Base-by-base conservation (phyloP, 2,113 vertebrate species). In the Aspidoscelis tigris region DNA sequence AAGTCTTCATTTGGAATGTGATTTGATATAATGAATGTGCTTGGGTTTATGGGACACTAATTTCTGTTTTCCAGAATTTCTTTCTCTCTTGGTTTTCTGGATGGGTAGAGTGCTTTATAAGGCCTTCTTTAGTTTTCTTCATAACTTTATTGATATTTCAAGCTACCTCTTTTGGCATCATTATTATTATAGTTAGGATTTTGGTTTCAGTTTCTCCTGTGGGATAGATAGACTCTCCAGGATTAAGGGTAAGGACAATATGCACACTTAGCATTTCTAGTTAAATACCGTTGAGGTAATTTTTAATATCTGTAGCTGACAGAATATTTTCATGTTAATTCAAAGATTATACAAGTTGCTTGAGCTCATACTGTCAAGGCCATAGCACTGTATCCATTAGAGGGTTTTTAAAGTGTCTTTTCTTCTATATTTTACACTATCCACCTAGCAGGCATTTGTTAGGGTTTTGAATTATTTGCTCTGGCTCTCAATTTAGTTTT, bases 1-100 rank as follows among this genome's bases (percentile, higher is more conserved):
- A 64, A 90, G 65, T 47, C 82, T 75, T 78, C 47, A 1, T 82
- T 11, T 73, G 2, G 66, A 69, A 50, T 73, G 50, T 12, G 71
- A 69, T 8, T 87, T 20, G 39, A 66, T 83, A 69, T 80, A 86
- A 33, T 41, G 7, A 39, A 22, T 81, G 11, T 0, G 0, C 86
- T 90, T 88, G 81, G 64, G 8, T 0, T 65, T 8, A 3, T 33
- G 33, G 50, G 22, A 69, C 68, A 1, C 41, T 21, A 53, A 79
- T 5, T 78, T 43, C 44, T 44, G 16, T 83, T 11, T 43, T 84
- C 9, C 3, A 72, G 39, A 21, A 26, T 53, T 80, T 3, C 44
- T 47, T 22, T 64, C 58, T 24, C 8, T 18, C 18, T 50, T 74
- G 73, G 58, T 66, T 33, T 86, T 83, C 73, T 88, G 12, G 7